Conservation (phyloP, 1,140 invertebrate species). For the Belonocnema kinseyi region DNA sequence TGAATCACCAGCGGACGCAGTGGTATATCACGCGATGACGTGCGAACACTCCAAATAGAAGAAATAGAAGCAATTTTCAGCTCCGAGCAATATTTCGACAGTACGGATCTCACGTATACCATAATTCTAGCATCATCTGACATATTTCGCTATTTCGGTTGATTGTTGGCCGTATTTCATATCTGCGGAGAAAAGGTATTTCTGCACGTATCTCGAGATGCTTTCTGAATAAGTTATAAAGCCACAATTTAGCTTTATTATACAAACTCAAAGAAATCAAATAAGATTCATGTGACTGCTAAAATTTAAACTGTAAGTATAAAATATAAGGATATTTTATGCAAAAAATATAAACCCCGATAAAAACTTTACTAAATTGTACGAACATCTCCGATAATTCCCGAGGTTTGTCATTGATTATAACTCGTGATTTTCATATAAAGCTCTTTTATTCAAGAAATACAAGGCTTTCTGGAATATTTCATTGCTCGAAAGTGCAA, state of each 20-base stretch:
- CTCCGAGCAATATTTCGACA: constrained; percentile 20
- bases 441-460: too few relatives aligned
- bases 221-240: constrained; percentile 30
- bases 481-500: too few relatives aligned
- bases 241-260: not conserved
- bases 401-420: too few relatives aligned
- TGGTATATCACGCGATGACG: constrained; percentile 25
- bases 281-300: not conserved
- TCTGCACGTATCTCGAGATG: constrained; percentile 3
- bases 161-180: constrained; percentile 12
- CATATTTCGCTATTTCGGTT: constrained; percentile 12
- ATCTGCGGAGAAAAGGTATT: not conserved
- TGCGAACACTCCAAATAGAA: constrained; percentile 27
- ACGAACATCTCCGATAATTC: too few relatives aligned
- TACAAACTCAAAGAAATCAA: not conserved
- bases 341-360: too few relatives aligned
- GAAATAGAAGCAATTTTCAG: constrained; percentile 13
- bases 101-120: constrained; percentile 5
- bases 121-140: constrained; percentile 14
- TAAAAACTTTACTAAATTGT: too few relatives aligned
- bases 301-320: not conserved
- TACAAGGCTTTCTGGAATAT: too few relatives aligned
- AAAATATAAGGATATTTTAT: too few relatives aligned
- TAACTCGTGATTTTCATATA: too few relatives aligned
- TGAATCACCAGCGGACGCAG: constrained; percentile 5